A percentile compares a stretch with the other conserved stretches of the same genome.
These are phyloP conservation scores for Carapus acus DNA, from an alignment of 2,797 vertebrate species.

Conservation along the genomic window DNA sequence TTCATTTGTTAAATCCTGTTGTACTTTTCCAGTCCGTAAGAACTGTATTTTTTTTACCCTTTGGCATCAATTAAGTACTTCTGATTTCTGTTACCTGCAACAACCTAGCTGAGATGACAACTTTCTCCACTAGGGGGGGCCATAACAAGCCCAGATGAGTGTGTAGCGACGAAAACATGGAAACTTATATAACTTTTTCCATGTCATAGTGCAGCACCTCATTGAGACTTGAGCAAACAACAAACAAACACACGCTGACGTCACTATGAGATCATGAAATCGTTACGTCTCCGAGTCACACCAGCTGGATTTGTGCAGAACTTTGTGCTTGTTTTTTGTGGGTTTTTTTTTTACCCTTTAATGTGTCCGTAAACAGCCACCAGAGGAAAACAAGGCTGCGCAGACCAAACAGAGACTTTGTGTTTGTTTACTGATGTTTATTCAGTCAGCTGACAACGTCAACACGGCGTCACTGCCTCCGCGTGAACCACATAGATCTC, in stretches of 20 bases:
- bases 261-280: neutral
- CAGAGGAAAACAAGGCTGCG: slow-evolving; percentile 5
- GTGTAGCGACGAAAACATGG: neutral
- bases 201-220: neutral
- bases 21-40: too few species aligned
- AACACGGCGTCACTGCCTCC: slow-evolving; percentile 34
- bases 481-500: slow-evolving; percentile 35
- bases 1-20: too few species aligned
- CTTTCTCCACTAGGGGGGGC: slow-evolving; percentile 48
- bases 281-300: neutral
- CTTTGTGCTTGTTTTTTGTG: neutral
- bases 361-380: slow-evolving; percentile 34
- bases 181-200: neutral
- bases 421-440: too few species aligned
- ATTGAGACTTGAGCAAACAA: neutral
- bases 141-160: slow-evolving; percentile 10
- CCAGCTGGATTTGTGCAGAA: neutral
- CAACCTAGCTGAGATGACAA: neutral
- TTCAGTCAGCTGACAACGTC: slow-evolving; percentile 54
- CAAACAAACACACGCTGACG: neutral
- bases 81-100: too few species aligned
- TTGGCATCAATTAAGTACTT: too few species aligned
- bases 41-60: too few species aligned
- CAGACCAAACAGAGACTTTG: slow-evolving; percentile 24
- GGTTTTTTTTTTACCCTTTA: neutral